Evolutionary conservation across 2,797 vertebrate species (phyloP).

Genomic region (Arremon aurantiirostris): DNA sequence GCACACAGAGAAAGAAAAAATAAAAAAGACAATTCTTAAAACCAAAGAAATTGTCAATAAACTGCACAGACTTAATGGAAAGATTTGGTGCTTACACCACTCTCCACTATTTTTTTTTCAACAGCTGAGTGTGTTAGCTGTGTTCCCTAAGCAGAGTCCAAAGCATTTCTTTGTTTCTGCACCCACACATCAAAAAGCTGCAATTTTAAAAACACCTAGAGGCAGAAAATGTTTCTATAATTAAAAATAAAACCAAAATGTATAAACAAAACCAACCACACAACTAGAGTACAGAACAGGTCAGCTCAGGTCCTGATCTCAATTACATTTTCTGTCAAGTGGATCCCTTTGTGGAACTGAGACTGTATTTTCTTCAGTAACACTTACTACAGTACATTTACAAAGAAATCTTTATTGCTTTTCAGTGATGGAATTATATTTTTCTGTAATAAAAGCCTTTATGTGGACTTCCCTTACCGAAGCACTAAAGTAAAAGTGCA

Average conservation of each 20-base stretch:
- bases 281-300: neutral
- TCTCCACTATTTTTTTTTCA: neutral
- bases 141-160: neutral
- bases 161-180: neutral
- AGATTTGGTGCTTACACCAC: neutral
- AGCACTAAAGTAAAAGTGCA: neutral
- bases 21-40: neutral
- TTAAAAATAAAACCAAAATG: neutral
- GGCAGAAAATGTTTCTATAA: conserved; percentile 2
- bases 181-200: neutral
- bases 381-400: neutral
- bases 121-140: neutral
- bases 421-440: conserved; percentile 11
- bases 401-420: conserved; percentile 19
- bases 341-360: neutral
- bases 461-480: neutral
- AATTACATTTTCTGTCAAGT: conserved; percentile 43
- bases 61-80: neutral
- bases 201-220: neutral
- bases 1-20: neutral
- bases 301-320: conserved; percentile 24
- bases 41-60: neutral
- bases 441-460: conserved; percentile 3
- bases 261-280: neutral
- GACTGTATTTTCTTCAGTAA: neutral